Percentiles rank a stretch among this genome's conserved stretches.
Evolutionary conservation across 1,140 invertebrate genomes (phyloP).

Genomic region (Pseudomyrmex concolor): DNA sequence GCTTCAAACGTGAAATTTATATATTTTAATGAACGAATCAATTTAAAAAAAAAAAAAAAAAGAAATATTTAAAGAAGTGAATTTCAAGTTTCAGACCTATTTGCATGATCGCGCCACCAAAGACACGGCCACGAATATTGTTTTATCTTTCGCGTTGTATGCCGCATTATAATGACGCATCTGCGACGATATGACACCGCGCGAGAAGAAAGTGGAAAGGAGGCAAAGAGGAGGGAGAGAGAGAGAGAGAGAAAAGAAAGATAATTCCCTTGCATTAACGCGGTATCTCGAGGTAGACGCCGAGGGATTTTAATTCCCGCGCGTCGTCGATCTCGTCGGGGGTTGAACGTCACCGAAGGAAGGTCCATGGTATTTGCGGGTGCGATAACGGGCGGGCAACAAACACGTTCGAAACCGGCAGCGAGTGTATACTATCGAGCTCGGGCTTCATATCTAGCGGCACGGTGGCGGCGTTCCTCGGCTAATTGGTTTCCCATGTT

Average conservation of each 20-base stretch:
- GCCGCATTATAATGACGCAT: background rate
- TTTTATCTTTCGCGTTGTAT: slow-evolving; percentile 2
- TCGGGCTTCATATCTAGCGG: slow-evolving; percentile 79
- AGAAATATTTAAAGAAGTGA: background rate
- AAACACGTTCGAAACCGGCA: slow-evolving; percentile 57
- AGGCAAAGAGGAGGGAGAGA: background rate
- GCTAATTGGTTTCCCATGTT: slow-evolving; percentile 85
- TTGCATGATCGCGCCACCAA: background rate
- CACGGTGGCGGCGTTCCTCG: slow-evolving; percentile 78
- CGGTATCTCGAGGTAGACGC: slow-evolving; percentile 46
- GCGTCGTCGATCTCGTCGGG: slow-evolving; percentile 53
- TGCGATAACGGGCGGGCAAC: slow-evolving; percentile 75
- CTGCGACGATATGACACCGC: slow-evolving; percentile 2
- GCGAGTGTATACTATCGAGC: slow-evolving; percentile 64
- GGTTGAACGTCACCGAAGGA: slow-evolving; percentile 57
- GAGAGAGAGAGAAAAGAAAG: background rate
- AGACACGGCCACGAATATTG: background rate
- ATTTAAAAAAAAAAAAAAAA: background rate
- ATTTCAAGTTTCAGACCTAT: background rate
- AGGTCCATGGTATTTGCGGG: slow-evolving; percentile 65
- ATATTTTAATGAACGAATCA: background rate
- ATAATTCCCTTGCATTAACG: slow-evolving; percentile 62
- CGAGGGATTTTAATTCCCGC: slow-evolving; percentile 61
- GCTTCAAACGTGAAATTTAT: background rate
- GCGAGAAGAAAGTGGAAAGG: background rate